phyloP scores from a whole-genome alignment of 2,888 invertebrate genomes.

The Diploptera punctata region DNA sequence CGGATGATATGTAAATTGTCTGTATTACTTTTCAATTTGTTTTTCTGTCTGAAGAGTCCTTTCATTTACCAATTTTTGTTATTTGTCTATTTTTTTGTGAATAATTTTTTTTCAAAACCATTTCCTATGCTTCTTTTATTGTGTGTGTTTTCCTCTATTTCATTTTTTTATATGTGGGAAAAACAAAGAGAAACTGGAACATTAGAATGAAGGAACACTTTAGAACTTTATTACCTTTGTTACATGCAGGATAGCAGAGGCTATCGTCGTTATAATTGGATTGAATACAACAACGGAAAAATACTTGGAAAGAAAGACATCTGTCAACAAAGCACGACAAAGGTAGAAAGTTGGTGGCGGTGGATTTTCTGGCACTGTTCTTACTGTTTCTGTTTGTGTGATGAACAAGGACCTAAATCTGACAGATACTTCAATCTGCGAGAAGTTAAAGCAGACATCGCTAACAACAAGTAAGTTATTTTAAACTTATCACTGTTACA shows the following conservation, averaged over 20 bases:
- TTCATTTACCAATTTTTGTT: no score
- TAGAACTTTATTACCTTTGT: no score
- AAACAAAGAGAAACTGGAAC: no score
- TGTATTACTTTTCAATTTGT: background rate
- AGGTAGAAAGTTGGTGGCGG: conserved; percentile 86
- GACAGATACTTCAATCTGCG: conserved; percentile 84
- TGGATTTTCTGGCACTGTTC: conserved; percentile 87
- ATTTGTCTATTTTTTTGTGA: no score
- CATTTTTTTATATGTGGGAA: background rate
- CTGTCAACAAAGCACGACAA: conserved; percentile 64
- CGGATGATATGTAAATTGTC: background rate
- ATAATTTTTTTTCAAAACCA: no score
- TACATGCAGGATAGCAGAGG: conserved; percentile 22
- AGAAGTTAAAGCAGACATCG: conserved; percentile 54
- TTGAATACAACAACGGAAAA: conserved; percentile 59
- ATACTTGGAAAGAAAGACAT: conserved; percentile 65
- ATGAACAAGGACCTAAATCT: conserved; percentile 71
- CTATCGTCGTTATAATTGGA: conserved; percentile 50
- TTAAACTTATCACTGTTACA: background rate
- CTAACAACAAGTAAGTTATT: conserved; percentile 48
- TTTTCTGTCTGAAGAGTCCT: no score
- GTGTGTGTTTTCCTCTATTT: background rate
- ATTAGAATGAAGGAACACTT: no score
- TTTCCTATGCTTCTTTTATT: background rate
- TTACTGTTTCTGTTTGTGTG: conserved; percentile 89